These are phyloP conservation scores for Crocuta crocuta DNA, from an alignment of 2,113 vertebrate genomes.

Conservation along the genomic window DNA sequence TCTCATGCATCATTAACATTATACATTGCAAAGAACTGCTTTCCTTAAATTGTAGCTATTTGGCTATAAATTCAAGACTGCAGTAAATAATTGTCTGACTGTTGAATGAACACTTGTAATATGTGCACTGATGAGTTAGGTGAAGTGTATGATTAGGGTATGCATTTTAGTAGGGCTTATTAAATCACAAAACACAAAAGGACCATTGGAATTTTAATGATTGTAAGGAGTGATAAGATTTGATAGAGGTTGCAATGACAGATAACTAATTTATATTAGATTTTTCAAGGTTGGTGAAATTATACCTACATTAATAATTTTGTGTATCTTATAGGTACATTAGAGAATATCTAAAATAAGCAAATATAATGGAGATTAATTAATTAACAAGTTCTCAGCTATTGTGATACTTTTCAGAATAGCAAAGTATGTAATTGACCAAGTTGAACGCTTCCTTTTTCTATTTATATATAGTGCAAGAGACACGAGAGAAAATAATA, in stretches of 20 bases:
- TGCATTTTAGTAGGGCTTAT: slow-evolving; percentile 63
- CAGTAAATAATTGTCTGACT: slow-evolving; percentile 66
- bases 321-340: neutral
- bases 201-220: slow-evolving; percentile 58
- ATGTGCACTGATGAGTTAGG: slow-evolving; percentile 60
- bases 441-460: neutral
- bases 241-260: slow-evolving; percentile 15
- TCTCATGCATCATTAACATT: slow-evolving; percentile 65
- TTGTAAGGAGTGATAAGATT: slow-evolving; percentile 22
- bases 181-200: slow-evolving; percentile 55
- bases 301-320: neutral
- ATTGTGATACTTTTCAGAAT: neutral
- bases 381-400: neutral
- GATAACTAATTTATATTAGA: slow-evolving; percentile 18
- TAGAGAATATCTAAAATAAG: neutral
- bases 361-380: neutral
- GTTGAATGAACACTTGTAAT: slow-evolving; percentile 52
- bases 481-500: neutral
- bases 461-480: neutral
- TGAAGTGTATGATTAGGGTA: slow-evolving; percentile 72
- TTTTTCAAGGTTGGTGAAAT: neutral
- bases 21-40: slow-evolving; percentile 48
- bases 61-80: slow-evolving; percentile 44
- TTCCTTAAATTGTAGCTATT: slow-evolving; percentile 61
- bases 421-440: neutral